Evolutionary conservation across 2,113 vertebrate species (phyloP).

Genomic region (Lethenteron camtschaticum): DNA sequence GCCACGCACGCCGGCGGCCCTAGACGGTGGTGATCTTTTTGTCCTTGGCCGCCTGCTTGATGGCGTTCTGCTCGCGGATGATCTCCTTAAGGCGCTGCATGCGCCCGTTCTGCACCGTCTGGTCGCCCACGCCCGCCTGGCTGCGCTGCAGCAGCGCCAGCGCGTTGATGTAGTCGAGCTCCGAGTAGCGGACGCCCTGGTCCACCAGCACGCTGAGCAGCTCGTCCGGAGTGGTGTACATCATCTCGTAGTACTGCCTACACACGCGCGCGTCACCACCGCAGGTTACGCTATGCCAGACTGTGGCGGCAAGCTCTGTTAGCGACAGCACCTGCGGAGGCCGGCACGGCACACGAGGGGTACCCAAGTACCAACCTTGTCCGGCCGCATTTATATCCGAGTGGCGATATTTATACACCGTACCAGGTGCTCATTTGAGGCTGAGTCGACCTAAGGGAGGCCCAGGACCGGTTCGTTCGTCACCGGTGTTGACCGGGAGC

Average conservation of each 20-base stretch:
- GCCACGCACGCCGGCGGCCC: conserved; percentile 5
- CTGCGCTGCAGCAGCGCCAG: conserved; percentile 77
- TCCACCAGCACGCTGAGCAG: conserved; percentile 90
- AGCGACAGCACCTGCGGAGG: too few relatives aligned
- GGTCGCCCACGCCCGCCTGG: conserved; percentile 83
- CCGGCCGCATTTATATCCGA: too few relatives aligned
- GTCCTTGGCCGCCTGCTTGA: conserved; percentile 95
- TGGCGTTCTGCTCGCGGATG: conserved; percentile 87
- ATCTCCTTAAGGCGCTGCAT: conserved; percentile 91
- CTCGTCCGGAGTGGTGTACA: conserved; percentile 86
- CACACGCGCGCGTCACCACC: not conserved
- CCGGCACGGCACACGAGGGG: too few relatives aligned
- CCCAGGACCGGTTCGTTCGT: too few relatives aligned
- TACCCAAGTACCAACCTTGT: too few relatives aligned
- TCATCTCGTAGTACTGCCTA: conserved; percentile 96
- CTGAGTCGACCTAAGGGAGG: too few relatives aligned
- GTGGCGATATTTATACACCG: too few relatives aligned
- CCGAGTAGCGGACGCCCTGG: conserved; percentile 86
- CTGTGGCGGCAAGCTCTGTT: too few relatives aligned
- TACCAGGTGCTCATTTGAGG: too few relatives aligned
- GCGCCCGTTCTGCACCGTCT: conserved; percentile 63
- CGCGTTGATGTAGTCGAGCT: conserved; percentile 90
- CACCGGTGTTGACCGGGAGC: too few relatives aligned
- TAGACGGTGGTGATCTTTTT: conserved; percentile 95
- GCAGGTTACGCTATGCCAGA: too few relatives aligned